phyloP scores from a whole-genome alignment of 2,888 invertebrate species.

The Pegoplata infirma region DNA sequence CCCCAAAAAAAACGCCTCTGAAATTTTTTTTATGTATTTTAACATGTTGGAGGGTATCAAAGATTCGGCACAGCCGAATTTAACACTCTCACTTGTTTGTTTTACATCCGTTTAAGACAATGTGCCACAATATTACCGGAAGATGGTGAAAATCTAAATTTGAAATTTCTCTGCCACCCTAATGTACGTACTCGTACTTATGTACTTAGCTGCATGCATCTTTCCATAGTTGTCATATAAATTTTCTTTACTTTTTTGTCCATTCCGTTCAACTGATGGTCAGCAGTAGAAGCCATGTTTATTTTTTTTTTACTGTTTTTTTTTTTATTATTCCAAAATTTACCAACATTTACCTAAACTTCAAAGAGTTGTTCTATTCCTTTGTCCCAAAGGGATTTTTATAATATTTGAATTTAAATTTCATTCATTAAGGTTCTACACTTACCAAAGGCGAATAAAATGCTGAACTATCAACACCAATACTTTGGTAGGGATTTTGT shows the following conservation, averaged over 20 bases:
- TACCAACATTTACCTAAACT: neutral
- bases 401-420: conserved; percentile 5
- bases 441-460: conserved; percentile 97
- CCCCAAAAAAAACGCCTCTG: too few relatives aligned
- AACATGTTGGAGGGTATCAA: too few relatives aligned
- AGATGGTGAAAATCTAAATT: too few relatives aligned
- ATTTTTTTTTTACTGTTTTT: neutral
- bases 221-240: conserved; percentile 41
- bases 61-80: too few relatives aligned
- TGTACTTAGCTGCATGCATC: conserved; percentile 18
- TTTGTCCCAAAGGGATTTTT: conserved; percentile 4
- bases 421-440: too few relatives aligned
- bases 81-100: too few relatives aligned
- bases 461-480: conserved; percentile 95
- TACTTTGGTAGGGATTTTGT: conserved; percentile 95
- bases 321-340: neutral
- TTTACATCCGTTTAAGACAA: too few relatives aligned
- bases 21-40: too few relatives aligned
- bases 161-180: too few relatives aligned
- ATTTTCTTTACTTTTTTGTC: conserved; percentile 40
- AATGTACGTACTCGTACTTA: too few relatives aligned
- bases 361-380: conserved; percentile 9
- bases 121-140: too few relatives aligned
- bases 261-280: neutral
- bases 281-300: conserved; percentile 20